A percentile compares a stretch with the other conserved stretches of the same genome.
Conservation (phyloP, 1,140 invertebrate species). For the Panulirus ornatus region DNA sequence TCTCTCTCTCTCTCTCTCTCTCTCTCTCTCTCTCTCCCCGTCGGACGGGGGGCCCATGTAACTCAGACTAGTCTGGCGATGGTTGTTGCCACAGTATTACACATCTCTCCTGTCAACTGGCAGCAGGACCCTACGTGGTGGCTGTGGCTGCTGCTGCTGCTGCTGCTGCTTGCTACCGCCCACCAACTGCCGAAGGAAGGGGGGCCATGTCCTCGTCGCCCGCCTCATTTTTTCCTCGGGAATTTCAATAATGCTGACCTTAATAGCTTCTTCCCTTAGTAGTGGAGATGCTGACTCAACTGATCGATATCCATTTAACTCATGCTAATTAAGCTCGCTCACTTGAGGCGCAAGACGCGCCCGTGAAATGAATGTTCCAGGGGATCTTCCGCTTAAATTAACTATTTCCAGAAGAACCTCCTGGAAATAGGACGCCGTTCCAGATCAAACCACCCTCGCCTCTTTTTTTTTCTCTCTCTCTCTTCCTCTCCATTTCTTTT, state of each 20-base stretch:
- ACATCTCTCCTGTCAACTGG: conserved; percentile 3
- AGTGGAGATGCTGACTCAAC: conserved; percentile 58
- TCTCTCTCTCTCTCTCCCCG: not conserved
- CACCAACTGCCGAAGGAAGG: too few species aligned
- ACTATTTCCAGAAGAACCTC: conserved; percentile 51
- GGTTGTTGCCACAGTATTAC: not conserved
- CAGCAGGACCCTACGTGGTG: not conserved
- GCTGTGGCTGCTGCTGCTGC: not conserved
- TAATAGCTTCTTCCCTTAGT: conserved; percentile 5
- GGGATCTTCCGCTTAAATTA: conserved; percentile 57
- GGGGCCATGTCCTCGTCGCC: not conserved
- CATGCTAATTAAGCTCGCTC: conserved; percentile 70
- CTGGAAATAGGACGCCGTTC: conserved; percentile 11
- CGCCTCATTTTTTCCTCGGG: conserved; percentile 17
- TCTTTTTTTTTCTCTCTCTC: not conserved
- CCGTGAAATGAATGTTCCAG: conserved; percentile 66
- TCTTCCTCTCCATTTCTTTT: not conserved
- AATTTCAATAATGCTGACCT: conserved; percentile 56
- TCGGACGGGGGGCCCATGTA: not conserved
- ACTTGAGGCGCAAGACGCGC: conserved; percentile 66
- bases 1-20: not conserved
- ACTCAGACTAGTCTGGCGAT: not conserved
- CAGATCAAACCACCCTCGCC: not conserved
- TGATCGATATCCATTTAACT: conserved; percentile 73
- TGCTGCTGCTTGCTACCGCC: not conserved